Evolutionary conservation across 2,113 vertebrate species (phyloP).

Genomic region (Paracanthobrama guichenoti): DNA sequence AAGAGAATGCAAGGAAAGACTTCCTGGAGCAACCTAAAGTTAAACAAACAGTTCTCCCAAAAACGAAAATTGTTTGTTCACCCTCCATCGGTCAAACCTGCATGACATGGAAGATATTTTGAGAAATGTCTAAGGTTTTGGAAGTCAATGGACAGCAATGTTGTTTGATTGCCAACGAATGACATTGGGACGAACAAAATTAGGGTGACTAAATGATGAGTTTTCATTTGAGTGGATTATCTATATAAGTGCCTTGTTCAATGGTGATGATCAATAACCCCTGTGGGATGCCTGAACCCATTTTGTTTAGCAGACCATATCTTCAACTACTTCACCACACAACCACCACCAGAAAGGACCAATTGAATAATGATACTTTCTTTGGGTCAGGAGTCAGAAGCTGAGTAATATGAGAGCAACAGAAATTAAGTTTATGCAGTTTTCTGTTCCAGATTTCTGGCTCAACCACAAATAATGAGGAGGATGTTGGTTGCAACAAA

Average conservation of each 20-base stretch:
- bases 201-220: too few relatives aligned
- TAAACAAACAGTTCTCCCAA: not conserved
- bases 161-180: not conserved
- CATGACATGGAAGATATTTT: not conserved
- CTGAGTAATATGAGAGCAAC: not conserved
- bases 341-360: not conserved
- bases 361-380: not conserved
- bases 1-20: not conserved
- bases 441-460: slow-evolving; percentile 1
- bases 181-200: too few relatives aligned
- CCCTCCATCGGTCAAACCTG: not conserved
- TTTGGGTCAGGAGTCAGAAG: not conserved
- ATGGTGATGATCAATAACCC: too few relatives aligned
- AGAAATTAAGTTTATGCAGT: not conserved
- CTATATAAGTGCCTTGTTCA: too few relatives aligned
- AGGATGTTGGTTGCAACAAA: not conserved
- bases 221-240: too few relatives aligned
- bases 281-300: too few relatives aligned
- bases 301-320: too few relatives aligned
- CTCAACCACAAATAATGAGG: not conserved
- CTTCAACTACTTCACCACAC: not conserved
- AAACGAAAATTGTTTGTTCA: not conserved
- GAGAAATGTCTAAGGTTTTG: not conserved
- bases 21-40: not conserved
- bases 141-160: not conserved